These are phyloP conservation scores for Phocides pigmalion DNA, from an alignment of 1,140 invertebrate genomes.

Conservation along the genomic window DNA sequence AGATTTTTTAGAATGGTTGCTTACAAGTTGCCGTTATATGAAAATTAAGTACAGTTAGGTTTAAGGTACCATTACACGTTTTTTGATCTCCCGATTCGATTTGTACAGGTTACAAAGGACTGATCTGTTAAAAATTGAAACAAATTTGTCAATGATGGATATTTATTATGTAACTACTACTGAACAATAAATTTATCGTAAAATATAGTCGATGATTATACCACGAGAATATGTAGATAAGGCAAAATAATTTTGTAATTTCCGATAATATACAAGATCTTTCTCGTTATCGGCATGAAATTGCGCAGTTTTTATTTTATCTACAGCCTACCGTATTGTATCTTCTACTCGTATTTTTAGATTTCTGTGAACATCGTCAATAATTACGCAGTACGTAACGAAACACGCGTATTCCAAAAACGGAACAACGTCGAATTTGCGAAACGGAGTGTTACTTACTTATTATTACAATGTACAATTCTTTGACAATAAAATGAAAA, in stretches of 20 bases:
- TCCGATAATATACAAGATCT: not conserved
- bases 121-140: not conserved
- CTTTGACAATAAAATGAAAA: no score
- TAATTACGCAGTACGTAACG: slow-evolving; percentile 9
- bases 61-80: slow-evolving; percentile 27
- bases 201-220: slow-evolving; percentile 7
- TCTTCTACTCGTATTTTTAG: slow-evolving; percentile 18
- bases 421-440: not conserved
- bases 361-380: slow-evolving; percentile 10
- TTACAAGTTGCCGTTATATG: slow-evolving; percentile 34
- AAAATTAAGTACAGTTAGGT: slow-evolving; percentile 36
- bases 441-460: no score
- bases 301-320: slow-evolving; percentile 14
- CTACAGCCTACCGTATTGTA: slow-evolving; percentile 7
- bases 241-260: slow-evolving; percentile 17
- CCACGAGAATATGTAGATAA: slow-evolving; percentile 7
- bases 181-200: not conserved
- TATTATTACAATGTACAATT: no score
- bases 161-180: not conserved
- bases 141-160: not conserved
- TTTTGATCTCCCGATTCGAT: slow-evolving; percentile 10
- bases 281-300: not conserved
- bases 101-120: not conserved
- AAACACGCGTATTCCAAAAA: not conserved
- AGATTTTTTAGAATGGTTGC: not conserved